Base-by-base conservation (phyloP, 2,113 vertebrate genomes). In the Solenodon paradoxus region DNA sequence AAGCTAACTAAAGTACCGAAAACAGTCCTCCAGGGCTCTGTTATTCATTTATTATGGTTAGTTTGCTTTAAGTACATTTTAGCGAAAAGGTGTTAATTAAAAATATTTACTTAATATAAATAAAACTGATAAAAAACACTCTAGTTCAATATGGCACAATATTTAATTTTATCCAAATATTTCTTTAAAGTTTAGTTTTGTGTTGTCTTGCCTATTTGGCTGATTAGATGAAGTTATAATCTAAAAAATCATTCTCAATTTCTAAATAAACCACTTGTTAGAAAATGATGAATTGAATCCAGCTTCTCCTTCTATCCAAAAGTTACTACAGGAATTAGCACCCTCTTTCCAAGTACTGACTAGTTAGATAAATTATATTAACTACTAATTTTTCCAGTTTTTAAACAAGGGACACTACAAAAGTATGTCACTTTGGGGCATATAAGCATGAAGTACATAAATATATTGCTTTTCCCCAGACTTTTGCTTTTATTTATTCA, bases 81-180 rank as follows among this genome's bases (percentile, higher is more conserved):
- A 51, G 12, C 68, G 55, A 89, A 95, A 96, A 95, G 13, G 20
- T 78, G 61, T 84, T 95, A 92, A 83, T 95, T 92, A 74, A 91
- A 97, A 97, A 95, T 96, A 97, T 96, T 96, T 96, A 85, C 59
- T 94, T 86, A 88, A 51, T 96, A 90, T 95, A 97, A 94, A 90
- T 95, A 83, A 88, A 95, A 85, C 51, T 92, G 87, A 87, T 79
- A 15, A 97, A 98, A 95, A 24, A 81, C 13, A 80, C 28, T 57
- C 47, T 94, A 53, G 40, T 78, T 32, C 17, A 88, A 80, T 77
- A 51, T 96, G 92, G 93, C 82, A 95, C n/a, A 94, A 68, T 94
- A 90, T 96, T 95, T 81, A 94, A 63, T 79, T 95, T 93, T 77
- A 95, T 72, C 45, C 19, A 95, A 90, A 89, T 57, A 93, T 68